A percentile compares a stretch with the other conserved stretches of the same genome.
Conservation (phyloP, 2,113 vertebrate species). For the Hiodon tergisus region DNA sequence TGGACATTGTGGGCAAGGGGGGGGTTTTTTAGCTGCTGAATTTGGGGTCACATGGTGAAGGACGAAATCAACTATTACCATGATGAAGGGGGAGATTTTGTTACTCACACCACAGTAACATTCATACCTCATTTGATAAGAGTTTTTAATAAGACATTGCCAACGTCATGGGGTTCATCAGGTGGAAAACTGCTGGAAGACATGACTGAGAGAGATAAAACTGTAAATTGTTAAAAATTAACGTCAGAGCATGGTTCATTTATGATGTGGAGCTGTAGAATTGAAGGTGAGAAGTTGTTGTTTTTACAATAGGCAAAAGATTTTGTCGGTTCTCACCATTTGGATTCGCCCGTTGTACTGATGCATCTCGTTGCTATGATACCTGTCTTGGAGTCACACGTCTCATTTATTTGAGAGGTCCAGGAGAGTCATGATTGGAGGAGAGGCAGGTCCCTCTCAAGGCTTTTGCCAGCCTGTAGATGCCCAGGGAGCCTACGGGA, state of each 20-base stretch:
- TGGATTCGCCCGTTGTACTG: no score
- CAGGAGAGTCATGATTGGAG: no score
- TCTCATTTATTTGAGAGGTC: no score
- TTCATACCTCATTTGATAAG: slow-evolving; percentile 12
- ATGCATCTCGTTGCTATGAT: no score
- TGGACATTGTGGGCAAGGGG: not conserved
- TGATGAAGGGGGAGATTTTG: not conserved
- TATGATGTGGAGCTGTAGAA: not conserved
- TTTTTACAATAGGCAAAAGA: not conserved
- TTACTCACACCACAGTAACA: not conserved
- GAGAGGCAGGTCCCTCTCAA: no score
- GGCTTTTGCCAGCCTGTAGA: no score
- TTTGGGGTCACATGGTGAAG: not conserved
- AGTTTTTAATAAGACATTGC: not conserved
- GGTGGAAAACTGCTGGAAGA: not conserved
- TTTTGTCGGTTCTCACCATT: not conserved
- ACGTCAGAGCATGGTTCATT: no score
- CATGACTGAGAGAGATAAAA: not conserved
- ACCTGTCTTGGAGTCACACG: no score
- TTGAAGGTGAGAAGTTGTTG: no score
- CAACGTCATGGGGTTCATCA: not conserved
- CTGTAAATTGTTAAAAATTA: not conserved
- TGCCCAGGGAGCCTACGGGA: no score
- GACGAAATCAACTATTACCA: not conserved
- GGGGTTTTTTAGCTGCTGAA: slow-evolving; percentile 3